These are phyloP conservation scores for Brachionus sp. DNA, from an alignment of 1,140 invertebrate genomes.

Conservation along the genomic window DNA sequence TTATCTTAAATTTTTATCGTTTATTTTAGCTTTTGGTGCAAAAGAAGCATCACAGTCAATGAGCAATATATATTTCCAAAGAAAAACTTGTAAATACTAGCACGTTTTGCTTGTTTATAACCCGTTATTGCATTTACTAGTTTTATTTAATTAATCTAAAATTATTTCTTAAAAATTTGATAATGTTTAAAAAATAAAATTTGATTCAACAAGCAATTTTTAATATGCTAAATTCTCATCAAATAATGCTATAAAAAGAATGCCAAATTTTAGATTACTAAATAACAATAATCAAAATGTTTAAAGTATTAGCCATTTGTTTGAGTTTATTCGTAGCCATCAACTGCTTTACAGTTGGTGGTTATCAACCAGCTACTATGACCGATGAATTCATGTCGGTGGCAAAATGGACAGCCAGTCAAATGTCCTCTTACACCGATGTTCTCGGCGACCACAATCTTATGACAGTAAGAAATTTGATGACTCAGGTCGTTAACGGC, in stretches of 20 bases:
- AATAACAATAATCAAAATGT: not conserved
- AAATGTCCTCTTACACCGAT: conserved; percentile 6
- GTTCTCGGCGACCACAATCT: not conserved
- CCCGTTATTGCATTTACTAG: not conserved
- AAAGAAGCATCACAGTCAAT: not conserved
- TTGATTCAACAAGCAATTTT: not conserved
- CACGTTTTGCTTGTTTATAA: not conserved
- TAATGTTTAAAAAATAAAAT: not conserved
- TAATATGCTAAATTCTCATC: not conserved
- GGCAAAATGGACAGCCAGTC: not conserved
- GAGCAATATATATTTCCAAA: not conserved
- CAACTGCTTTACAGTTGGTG: not conserved
- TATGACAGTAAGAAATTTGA: conserved; percentile 23
- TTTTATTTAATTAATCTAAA: not conserved
- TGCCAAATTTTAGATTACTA: not conserved
- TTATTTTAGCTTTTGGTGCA: not conserved
- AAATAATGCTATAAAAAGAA: not conserved
- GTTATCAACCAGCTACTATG: not conserved
- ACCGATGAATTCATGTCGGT: not conserved
- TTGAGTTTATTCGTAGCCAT: not conserved
- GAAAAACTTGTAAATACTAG: not conserved
- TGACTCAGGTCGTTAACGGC: conserved; percentile 21
- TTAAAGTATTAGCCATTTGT: not conserved
- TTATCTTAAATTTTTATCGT: not conserved
- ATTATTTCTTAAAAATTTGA: not conserved